Base-by-base conservation (phyloP, 2,113 vertebrate genomes). In the Scortum barcoo region DNA sequence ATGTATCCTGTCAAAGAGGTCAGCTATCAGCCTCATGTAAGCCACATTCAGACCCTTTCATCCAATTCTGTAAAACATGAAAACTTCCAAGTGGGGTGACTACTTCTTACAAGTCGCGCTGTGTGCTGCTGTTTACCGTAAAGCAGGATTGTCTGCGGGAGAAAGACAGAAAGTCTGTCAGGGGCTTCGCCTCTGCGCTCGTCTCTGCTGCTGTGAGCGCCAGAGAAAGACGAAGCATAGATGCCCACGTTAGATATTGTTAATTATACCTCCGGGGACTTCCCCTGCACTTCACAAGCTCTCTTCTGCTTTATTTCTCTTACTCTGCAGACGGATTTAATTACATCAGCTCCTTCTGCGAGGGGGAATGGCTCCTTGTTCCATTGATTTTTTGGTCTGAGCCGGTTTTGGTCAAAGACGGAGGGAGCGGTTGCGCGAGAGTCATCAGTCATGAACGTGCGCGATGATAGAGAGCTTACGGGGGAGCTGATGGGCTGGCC, bases 201-300 rank as follows among this genome's bases (percentile, higher is more conserved):
- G 63, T 42, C 77, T 83, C 40, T 57, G 46, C 50, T 75, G 61
- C 75, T 72, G 66, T 58, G 57, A 83, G 69, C 76, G n/a, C 70
- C 62, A 62, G 70, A 56, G 24, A 69, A 69, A 51, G 28, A 54
- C 85, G 70, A 51, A 53, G 81, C 66, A 60, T 24, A 68, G 69
- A 86, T 69, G 81, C 73, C 68, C 79, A 82, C 24, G 28, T 36
- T 74, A 91, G 76, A 88, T 89, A 85, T 86, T 87, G 87, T 91
- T 95, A 94, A 94, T 93, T 93, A 86, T 66, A 80, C 83, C 93
- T 88, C 89, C 57, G 13, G 87, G 81, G 92, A 93, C 67, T 79
- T 86, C 60, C 53, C 40, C 42, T 84, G 36, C 69, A 80, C 80
- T 84, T 91, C 89, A 83, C 68, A 84, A 87, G 78, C 72, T 48